A percentile compares a stretch with the other conserved stretches of the same genome.
phyloP scores from a whole-genome alignment of 1,140 invertebrate genomes.

The Drosophila lacteicornis region DNA sequence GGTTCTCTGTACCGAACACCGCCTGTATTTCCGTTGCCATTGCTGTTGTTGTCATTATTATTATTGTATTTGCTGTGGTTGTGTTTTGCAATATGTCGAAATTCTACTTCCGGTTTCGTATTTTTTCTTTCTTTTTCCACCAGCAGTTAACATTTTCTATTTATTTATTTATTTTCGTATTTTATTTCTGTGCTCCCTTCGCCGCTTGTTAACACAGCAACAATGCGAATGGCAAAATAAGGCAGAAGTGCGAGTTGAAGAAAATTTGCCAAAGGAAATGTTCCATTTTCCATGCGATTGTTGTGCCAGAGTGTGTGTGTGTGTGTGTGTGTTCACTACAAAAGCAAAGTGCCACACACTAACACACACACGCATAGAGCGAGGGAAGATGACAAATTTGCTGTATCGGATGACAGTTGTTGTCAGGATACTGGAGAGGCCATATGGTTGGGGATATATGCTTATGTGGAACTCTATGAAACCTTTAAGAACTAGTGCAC shows the following conservation, averaged over 20 bases:
- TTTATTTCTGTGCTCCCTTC: slow-evolving; percentile 14
- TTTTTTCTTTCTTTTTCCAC: slow-evolving; percentile 6
- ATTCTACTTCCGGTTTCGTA: slow-evolving; percentile 58
- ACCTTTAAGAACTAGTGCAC: too few relatives aligned
- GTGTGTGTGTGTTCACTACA: slow-evolving; percentile 14
- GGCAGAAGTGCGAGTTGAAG: slow-evolving; percentile 34
- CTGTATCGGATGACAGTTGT: slow-evolving; percentile 38
- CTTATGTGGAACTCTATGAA: neutral
- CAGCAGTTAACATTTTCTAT: slow-evolving; percentile 50
- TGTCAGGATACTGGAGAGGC: slow-evolving; percentile 8
- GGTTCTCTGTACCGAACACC: neutral
- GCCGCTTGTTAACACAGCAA: slow-evolving; percentile 42
- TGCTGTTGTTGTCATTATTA: slow-evolving; percentile 22
- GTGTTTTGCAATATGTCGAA: slow-evolving; percentile 76
- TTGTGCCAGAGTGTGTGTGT: slow-evolving; percentile 11
- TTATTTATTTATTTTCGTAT: slow-evolving; percentile 9
- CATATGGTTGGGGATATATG: neutral
- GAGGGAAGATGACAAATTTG: slow-evolving; percentile 33
- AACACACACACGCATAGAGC: too few relatives aligned
- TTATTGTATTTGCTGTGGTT: slow-evolving; percentile 50
- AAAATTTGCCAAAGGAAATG: slow-evolving; percentile 77
- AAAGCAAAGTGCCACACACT: slow-evolving; percentile 40
- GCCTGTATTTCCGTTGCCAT: slow-evolving; percentile 19
- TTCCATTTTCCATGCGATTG: slow-evolving; percentile 59
- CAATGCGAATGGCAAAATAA: slow-evolving; percentile 19